Base-by-base conservation (phyloP, 2,797 vertebrate genomes). In the Cyclura pinguis region DNA sequence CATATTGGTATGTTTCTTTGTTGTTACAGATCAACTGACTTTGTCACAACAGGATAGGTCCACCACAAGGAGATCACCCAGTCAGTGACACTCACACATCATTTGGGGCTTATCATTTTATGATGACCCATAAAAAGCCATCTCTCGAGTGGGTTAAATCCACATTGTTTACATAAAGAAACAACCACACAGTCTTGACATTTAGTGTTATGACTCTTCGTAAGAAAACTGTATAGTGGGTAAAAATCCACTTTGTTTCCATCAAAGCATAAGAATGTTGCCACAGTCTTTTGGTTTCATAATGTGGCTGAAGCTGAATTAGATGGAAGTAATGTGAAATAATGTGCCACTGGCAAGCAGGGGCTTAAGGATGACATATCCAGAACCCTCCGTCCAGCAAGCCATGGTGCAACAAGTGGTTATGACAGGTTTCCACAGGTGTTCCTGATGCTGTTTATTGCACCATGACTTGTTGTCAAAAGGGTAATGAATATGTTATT, bases 1-100 rank as follows among this genome's bases (percentile, higher is more conserved):
- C 88, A 89, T 92, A 14, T 24, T 57, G 77, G 8, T 6, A 50
- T 77, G 80, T 92, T 88, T 92, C 38, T 47, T 84, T 84, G 73
- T 89, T 42, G 88, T 50, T 84, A n/a, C 16, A 67, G 24, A 78
- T 84, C 42, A 89, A 67, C 13, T 12, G 57, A 50, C 72, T 84
- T 76, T 57, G 52, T 47, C 12, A 84, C 6, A 35, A 84, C 32
- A 80, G 91, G 84, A 59, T 85, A 78, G 52, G 50, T 85, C 87
- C 59, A 89, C 88, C 57, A 27, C 74, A 94, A 72, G 62, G 91
- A 85, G 93, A 59, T 78, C n/a, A 89, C 88, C 91, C 42, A 72
- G 7, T 38, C 24, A 88, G 80, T 67, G 64, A 74, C 50, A 74
- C 77, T 87, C 85, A n/a, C 38, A 0, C 0, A 81, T 38, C 42